Base-by-base conservation (phyloP, 2,797 vertebrate genomes). In the Moxostoma hubbsi region DNA sequence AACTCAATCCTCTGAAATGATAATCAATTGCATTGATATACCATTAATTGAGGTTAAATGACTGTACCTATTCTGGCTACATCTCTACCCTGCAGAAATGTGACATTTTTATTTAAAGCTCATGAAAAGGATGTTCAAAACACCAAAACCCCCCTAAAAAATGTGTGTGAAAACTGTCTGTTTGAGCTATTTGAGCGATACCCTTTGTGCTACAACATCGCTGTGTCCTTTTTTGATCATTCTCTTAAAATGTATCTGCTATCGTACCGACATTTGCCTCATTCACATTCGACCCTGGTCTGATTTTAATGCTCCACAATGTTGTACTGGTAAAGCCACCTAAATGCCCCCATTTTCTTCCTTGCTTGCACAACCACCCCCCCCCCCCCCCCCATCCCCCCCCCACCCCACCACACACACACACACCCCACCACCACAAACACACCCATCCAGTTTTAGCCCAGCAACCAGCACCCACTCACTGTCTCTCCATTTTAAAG, bases 371-470 rank as follows among this genome's bases (percentile, higher is more conserved):
- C 84, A 87, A 85, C 86, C 15, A 59, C 85, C 83, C 81, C 86
- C 73, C 83, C 75, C 12, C 64, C 80, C 77, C 86, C 55, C 62
- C 83, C 84, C 18, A 24, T 2, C 1, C 87, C 86, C 84, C 87
- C 83, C 81, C 81, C 87, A 85, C 86, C n/a, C 65, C 85, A 82
- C 81, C 86, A 75, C 80, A 77, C 86, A 55, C 62, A 83, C 83
- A 24, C 24, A 24, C 24, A 81, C 70, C 59, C 87, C 75, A 75
- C 85, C 73, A 46, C 85, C 77, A 86, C 83, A 89, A 84, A 91
- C 89, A 90, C 91, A 92, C 90, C 90, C 89, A 90, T 89, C 82
- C 85, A 90, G 85, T 86, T 90, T 88, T 91, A 84, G 84, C 90
- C 85, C 86, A 73, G 87, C 86, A 83, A 82, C 85, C 83, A 80